These are phyloP conservation scores for Xestia xanthographa DNA, from an alignment of 2,888 invertebrate genomes.

Conservation along the genomic window DNA sequence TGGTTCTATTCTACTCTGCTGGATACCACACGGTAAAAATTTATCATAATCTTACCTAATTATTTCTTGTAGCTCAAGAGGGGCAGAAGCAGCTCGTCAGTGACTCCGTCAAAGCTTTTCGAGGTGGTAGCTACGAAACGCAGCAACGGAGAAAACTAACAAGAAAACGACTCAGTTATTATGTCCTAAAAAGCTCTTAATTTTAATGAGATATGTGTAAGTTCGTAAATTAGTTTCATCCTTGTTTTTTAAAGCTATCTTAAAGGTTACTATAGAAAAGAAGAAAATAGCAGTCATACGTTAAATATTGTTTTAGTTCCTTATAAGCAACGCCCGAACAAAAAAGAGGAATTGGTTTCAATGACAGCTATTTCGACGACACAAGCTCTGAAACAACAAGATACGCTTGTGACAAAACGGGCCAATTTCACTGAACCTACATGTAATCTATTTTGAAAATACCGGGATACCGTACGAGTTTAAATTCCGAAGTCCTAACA, in stretches of 20 bases:
- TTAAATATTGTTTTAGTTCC: not conserved
- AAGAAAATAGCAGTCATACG: not conserved
- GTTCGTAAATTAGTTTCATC: not conserved
- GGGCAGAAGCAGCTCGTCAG: not conserved
- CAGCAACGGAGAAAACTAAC: not conserved
- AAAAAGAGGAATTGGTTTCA: not conserved
- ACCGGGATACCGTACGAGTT: not conserved
- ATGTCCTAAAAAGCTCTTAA: not conserved
- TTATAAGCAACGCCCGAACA: not conserved
- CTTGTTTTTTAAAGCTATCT: too few relatives aligned
- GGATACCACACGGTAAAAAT: too few relatives aligned
- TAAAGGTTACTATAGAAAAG: not conserved
- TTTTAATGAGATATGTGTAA: not conserved
- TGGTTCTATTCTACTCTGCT: too few relatives aligned
- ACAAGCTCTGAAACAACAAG: conserved; percentile 30
- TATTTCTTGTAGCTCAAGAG: not conserved
- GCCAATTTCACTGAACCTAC: conserved; percentile 17
- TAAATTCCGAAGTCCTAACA: conserved; percentile 10
- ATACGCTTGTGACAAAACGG: conserved; percentile 27
- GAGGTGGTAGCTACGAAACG: not conserved
- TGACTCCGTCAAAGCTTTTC: not conserved
- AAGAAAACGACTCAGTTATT: not conserved
- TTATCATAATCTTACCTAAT: not conserved
- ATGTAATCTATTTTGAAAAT: conserved; percentile 14
- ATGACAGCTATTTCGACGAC: not conserved